Percentiles rank a stretch among this genome's conserved stretches.
Evolutionary conservation across 2,888 invertebrate genomes (phyloP).

Genomic region (Orthonychiurus folsomi): DNA sequence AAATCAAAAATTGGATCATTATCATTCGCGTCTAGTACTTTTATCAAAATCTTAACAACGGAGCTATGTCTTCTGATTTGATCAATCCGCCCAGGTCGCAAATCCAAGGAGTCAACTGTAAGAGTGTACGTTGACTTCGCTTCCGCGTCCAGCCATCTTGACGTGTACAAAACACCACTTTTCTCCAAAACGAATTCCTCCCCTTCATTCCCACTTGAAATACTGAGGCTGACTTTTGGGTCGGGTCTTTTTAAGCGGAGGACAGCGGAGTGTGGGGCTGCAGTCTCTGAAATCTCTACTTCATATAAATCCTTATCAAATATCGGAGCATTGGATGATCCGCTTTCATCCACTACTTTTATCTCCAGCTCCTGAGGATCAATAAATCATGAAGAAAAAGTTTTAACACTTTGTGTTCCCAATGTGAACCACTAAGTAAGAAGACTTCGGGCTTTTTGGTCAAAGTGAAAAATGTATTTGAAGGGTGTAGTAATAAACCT

Average conservation of each 20-base stretch:
- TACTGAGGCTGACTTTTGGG: slow-evolving; percentile 74
- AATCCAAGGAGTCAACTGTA: slow-evolving; percentile 82
- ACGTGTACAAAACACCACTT: slow-evolving; percentile 81
- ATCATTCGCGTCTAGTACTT: slow-evolving; percentile 76
- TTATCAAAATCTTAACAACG: slow-evolving; percentile 81
- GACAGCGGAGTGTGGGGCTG: slow-evolving; percentile 79
- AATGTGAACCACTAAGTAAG: too few species aligned
- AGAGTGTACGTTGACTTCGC: slow-evolving; percentile 70
- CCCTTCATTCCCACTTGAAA: slow-evolving; percentile 84
- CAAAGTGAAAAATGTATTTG: too few species aligned
- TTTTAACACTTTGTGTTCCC: too few species aligned
- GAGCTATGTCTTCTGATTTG: slow-evolving; percentile 69
- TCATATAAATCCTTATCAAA: slow-evolving; percentile 80
- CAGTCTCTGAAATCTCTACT: slow-evolving; percentile 76
- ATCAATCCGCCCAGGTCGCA: slow-evolving; percentile 55
- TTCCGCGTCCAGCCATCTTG: slow-evolving; percentile 74
- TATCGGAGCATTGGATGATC: slow-evolving; percentile 49
- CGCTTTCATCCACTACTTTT: slow-evolving; percentile 58
- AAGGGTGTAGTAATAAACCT: too few species aligned
- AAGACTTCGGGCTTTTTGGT: too few species aligned
- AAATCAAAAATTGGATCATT: slow-evolving; percentile 48
- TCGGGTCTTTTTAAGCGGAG: slow-evolving; percentile 79
- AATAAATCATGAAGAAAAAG: slow-evolving; percentile 6
- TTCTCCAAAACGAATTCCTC: slow-evolving; percentile 77
- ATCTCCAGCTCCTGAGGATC: slow-evolving; percentile 66